These are phyloP conservation scores for Cyrtodaria siliqua DNA, from an alignment of 2,888 invertebrate species.

Conservation along the genomic window DNA sequence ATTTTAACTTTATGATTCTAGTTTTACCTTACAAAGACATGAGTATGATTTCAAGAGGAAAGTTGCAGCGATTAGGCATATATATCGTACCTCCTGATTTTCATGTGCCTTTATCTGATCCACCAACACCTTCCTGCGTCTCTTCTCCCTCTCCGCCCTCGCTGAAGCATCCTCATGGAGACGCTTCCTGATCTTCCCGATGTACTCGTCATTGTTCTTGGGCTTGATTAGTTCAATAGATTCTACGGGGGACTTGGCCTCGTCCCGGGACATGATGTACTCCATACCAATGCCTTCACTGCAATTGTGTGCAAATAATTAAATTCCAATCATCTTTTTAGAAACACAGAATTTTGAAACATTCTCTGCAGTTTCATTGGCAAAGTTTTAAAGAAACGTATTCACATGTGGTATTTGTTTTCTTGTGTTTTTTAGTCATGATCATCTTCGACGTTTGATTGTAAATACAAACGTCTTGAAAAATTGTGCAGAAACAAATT, in stretches of 20 bases:
- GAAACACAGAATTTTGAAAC: too few species aligned
- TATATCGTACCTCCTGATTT: conserved; percentile 79
- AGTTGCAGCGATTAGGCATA: not conserved
- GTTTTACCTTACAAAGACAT: too few species aligned
- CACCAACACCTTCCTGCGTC: conserved; percentile 85
- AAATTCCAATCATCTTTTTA: too few species aligned
- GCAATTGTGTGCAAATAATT: too few species aligned
- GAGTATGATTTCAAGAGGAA: not conserved
- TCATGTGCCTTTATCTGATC: conserved; percentile 85
- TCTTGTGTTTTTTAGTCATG: too few species aligned
- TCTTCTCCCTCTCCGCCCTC: conserved; percentile 84
- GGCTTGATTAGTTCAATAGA: conserved; percentile 79
- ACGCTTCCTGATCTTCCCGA: conserved; percentile 83
- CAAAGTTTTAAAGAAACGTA: too few species aligned
- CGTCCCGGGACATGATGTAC: conserved; percentile 73
- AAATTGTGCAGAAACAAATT: too few species aligned
- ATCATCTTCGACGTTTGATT: too few species aligned
- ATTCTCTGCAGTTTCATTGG: too few species aligned
- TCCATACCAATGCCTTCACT: conserved; percentile 77
- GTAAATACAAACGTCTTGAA: too few species aligned
- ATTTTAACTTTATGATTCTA: too few species aligned
- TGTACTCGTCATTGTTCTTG: conserved; percentile 83
- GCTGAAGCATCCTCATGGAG: conserved; percentile 85
- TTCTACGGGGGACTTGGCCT: conserved; percentile 71
- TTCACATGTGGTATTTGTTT: too few species aligned